Conservation (phyloP, 1,140 invertebrate species). For the Trichonephila clavipes region DNA sequence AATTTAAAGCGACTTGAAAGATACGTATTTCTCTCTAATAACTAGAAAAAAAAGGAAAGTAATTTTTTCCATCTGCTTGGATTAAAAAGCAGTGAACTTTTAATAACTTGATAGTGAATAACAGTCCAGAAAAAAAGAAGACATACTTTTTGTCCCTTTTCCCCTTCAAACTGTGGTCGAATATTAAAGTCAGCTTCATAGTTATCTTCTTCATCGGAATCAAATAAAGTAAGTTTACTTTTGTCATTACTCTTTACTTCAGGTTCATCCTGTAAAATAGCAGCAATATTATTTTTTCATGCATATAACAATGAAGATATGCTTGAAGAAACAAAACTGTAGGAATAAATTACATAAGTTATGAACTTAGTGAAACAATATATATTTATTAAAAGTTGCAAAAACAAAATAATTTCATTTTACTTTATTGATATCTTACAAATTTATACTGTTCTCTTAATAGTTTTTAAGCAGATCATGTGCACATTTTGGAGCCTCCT, state of each 20-base stretch:
- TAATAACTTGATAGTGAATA: not conserved
- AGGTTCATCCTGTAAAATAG: not conserved
- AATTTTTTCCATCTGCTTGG: not conserved
- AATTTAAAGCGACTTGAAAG: conserved; percentile 59
- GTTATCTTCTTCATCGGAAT: conserved; percentile 62
- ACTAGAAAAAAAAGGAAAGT: conserved; percentile 24
- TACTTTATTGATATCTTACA: too few species aligned
- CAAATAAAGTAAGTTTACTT: conserved; percentile 58
- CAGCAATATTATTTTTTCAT: not conserved
- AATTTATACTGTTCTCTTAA: too few species aligned
- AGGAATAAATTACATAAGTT: too few species aligned
- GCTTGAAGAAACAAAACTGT: too few species aligned
- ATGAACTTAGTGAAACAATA: too few species aligned
- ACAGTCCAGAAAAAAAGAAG: not conserved
- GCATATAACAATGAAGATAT: not conserved
- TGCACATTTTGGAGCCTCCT: too few species aligned
- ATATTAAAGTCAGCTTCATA: conserved; percentile 42
- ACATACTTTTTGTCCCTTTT: conserved; percentile 29
- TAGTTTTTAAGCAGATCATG: too few species aligned
- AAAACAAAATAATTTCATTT: too few species aligned
- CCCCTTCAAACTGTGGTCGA: conserved; percentile 68
- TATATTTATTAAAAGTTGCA: too few species aligned
- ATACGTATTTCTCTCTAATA: conserved; percentile 55
- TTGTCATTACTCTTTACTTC: not conserved
- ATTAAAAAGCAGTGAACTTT: not conserved